Evolutionary conservation across 2,797 vertebrate genomes (phyloP), one percentile per base, ranked within the genome.

Genomic region (Neosilurus mollespiculum): DNA sequence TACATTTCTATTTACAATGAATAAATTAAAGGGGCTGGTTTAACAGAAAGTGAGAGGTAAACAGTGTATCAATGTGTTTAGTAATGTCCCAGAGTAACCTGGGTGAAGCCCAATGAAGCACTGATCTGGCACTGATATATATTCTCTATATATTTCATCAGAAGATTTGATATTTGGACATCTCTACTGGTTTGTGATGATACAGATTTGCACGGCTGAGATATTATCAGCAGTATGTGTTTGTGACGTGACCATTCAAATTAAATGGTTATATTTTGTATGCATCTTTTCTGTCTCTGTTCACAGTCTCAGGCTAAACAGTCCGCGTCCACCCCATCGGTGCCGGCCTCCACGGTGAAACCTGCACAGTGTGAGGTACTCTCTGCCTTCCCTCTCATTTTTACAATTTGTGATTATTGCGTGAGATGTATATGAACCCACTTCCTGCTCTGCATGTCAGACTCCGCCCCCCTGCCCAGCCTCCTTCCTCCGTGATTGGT

Each of bases 311-410:
- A 94, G 88, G 85, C 88, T 6, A 90, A 88, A 85, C 91, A 91
- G 90, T 82, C 90, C 90, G 79, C 93, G 75, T 89, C 94, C 87
- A 92, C 90, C 87, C 83, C 91, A 43, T 86, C 90, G 79, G 88
- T 92, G 81, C 92, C 92, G 91, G 93, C 87, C 87, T 90, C 94
- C 80, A 77, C 90, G 0, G 85, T 66, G 86, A 94, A 92, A 83
- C 90, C 93, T 80, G 88, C 93, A 61, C 88, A 94, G 88, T 91
- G 89, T 37, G 93, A 95, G 95, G 95, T 95, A 94, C 75, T 51
- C 14, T 69, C 14, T 81, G 22, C 56, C 9, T 49, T 16, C 15
- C 34, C 12, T 49, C 15, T 67, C 7, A 9, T 43, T 73, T 84
- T 10, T 37, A 43, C 22, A 16, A 4, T 26, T 8, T 71, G 2